Evolutionary conservation across 2,888 invertebrate genomes (phyloP), one percentile per base, ranked within the genome.

Genomic region (Periphyllus acericola): DNA sequence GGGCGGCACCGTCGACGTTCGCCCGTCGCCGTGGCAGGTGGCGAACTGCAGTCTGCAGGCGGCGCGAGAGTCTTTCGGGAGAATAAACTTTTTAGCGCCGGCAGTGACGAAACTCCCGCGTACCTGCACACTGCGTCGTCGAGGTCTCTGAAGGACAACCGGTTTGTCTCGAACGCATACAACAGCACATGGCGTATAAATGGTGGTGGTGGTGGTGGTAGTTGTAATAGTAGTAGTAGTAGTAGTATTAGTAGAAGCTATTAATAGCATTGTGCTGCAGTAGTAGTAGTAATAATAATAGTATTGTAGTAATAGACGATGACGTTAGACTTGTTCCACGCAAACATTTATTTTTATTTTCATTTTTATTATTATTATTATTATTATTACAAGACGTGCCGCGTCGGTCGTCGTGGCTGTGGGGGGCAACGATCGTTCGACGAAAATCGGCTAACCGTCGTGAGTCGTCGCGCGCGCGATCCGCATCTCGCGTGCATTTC

Each of bases 101-200:
- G 55, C 60, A 17, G 74, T 75, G 83, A 83, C n/a, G 83, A 83
- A 83, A 83, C 74, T 36, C 75, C 40, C 75, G 36, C 40, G 71
- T 36, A 25, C 74, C n/a, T n/a, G 40, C 34, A 14, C 14, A 60
- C 21, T 25, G 21, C 60, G 60, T 60, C 75, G 72, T 36, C 80
- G 80, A 80, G 86, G 80, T 60, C 80, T 72, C 60, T 79, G 86
- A 86, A 86, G 86, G 86, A 79, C 86, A 25, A 86, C 86, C 72
- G 86, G 86, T 86, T 86, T 40, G 75, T 84, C 66, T 83, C n/a
- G 29, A 78, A 78, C 32, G 52, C 21, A 68, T 29, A 78, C 55
- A 36, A 4, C 40, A 40, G 21, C 34, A 40, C 5, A 40, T 40
- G 32, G 6, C n/a, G 55, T 2, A 55, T 4, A 21, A 32, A 14